phyloP scores from a whole-genome alignment of 2,797 vertebrate species.

The Centroberyx gerrardi region DNA sequence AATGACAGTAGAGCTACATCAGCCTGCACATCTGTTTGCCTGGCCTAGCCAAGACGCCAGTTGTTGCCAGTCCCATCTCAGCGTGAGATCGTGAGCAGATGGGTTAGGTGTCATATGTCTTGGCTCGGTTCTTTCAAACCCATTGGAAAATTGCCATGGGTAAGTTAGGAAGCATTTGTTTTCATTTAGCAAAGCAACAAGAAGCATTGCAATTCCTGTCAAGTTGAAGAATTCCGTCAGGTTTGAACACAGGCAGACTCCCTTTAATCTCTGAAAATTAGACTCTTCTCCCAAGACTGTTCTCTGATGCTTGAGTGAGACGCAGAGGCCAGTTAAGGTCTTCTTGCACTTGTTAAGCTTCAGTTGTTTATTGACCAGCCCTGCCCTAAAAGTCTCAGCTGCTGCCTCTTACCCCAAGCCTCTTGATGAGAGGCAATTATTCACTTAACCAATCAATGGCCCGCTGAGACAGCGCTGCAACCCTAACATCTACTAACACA shows the following conservation, averaged over 20 bases:
- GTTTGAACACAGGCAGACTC: constrained; percentile 41
- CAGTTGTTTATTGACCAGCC: constrained; percentile 74
- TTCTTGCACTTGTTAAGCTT: constrained; percentile 63
- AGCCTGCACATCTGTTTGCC: constrained; percentile 58
- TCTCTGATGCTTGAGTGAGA: constrained; percentile 58
- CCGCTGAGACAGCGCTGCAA: constrained; percentile 34
- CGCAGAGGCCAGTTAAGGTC: constrained; percentile 57
- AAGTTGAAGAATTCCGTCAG: constrained; percentile 39
- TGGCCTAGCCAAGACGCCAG: constrained; percentile 43
- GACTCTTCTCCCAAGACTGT: constrained; percentile 48
- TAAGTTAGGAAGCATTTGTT: constrained; percentile 52
- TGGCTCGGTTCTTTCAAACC: constrained; percentile 29
- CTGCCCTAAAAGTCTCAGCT: constrained; percentile 57
- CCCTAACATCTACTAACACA: constrained; percentile 37
- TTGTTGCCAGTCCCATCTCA: constrained; percentile 44
- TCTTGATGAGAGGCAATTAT: constrained; percentile 72
- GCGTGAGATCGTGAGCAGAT: constrained; percentile 46
- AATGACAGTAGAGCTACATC: constrained; percentile 36
- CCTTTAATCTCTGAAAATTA: constrained; percentile 62
- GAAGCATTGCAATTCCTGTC: constrained; percentile 24
- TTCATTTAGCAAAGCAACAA: constrained; percentile 45
- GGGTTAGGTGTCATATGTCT: constrained; percentile 47
- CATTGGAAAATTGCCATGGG: constrained; percentile 33
- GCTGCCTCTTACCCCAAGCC: constrained; percentile 45
- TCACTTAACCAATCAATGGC: constrained; percentile 71